Conservation (phyloP, 2,113 vertebrate genomes). For the Geococcyx californianus region DNA sequence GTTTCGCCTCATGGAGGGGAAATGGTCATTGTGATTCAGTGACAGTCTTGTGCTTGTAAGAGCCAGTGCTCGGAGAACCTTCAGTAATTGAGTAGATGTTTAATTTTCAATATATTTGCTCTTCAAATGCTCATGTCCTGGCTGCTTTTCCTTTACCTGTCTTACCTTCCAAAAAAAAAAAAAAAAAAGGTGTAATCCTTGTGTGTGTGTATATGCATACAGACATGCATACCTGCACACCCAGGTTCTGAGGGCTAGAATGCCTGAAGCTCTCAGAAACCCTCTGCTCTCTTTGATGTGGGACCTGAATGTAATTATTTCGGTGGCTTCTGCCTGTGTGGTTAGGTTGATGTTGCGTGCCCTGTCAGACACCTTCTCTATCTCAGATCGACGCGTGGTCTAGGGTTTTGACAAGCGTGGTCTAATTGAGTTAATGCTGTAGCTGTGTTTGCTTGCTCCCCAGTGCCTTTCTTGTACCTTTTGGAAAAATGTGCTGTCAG, state of each 20-base stretch:
- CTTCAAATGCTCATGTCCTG: neutral
- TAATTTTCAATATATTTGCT: neutral
- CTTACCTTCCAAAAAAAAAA: neutral
- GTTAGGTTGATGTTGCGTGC: neutral
- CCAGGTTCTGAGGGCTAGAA: neutral
- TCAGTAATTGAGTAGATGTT: neutral
- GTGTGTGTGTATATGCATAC: accelerated
- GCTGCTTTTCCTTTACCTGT: neutral
- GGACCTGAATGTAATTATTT: neutral
- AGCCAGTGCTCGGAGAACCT: neutral
- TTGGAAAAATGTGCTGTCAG: neutral
- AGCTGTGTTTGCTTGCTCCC: neutral
- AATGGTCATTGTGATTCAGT: neutral
- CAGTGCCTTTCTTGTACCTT: neutral
- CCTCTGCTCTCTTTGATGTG: neutral
- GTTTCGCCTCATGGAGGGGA: neutral
- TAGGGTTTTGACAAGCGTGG: neutral
- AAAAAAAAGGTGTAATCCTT: neutral
- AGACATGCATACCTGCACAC: neutral
- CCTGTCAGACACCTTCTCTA: neutral
- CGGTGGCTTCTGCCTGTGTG: neutral
- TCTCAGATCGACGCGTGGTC: neutral
- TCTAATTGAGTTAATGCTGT: neutral
- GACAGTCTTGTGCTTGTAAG: neutral
- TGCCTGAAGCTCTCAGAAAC: neutral